Percentiles rank a stretch among this genome's conserved stretches.
These are phyloP conservation scores for Colletes collaris DNA, from an alignment of 2,888 invertebrate genomes.

Conservation along the genomic window DNA sequence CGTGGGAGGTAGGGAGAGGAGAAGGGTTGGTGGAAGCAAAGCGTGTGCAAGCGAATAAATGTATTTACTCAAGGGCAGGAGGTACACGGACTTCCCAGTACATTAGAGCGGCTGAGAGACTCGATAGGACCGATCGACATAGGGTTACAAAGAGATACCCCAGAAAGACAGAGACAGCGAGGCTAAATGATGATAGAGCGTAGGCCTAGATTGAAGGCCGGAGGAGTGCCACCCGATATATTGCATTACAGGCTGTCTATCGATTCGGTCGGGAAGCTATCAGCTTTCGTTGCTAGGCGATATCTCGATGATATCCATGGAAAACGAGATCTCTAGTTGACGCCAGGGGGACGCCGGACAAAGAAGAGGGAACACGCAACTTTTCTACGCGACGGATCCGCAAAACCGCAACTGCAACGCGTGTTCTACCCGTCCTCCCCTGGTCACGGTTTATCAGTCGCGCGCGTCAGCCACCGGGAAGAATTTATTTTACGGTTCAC, in stretches of 20 bases:
- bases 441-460: constrained; percentile 8
- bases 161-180: constrained; percentile 8
- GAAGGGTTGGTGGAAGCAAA: too few species aligned
- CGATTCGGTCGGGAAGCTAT: constrained; percentile 77
- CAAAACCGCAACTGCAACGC: constrained; percentile 15
- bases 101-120: constrained; percentile 29
- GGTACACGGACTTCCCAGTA: constrained; percentile 51
- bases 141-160: not conserved
- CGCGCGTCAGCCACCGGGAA: not conserved
- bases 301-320: constrained; percentile 76
- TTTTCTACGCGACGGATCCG: constrained; percentile 37
- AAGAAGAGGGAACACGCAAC: constrained; percentile 32
- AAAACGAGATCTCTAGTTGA: not conserved
- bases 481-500: constrained; percentile 21
- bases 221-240: constrained; percentile 70
- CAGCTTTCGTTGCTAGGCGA: constrained; percentile 81
- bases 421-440: not conserved
- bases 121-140: constrained; percentile 8
- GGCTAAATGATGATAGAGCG: constrained; percentile 43
- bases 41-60: constrained; percentile 47
- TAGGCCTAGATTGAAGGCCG: constrained; percentile 54
- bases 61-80: constrained; percentile 62
- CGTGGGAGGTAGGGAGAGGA: too few species aligned
- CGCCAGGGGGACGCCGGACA: not conserved
- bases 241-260: constrained; percentile 76